Evolutionary conservation across 92 coral and sea anemone genomes (phyloP).

Genomic region (Porites divaricata): DNA sequence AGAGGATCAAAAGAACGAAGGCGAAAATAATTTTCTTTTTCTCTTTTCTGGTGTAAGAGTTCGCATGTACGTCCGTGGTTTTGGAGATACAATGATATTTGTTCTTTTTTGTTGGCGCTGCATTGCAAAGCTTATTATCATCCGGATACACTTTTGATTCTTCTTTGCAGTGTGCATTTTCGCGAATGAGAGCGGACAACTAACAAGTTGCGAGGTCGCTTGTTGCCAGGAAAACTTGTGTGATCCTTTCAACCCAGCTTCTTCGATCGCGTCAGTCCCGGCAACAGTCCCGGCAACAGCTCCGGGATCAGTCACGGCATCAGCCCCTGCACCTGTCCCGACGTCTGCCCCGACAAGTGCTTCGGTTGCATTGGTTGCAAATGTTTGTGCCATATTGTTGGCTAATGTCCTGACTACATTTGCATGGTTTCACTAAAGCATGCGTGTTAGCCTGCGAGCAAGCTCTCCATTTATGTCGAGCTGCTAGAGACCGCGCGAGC

Average conservation of each 20-base stretch:
- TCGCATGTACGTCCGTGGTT: too few species aligned
- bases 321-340: too few species aligned
- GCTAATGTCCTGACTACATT: not conserved
- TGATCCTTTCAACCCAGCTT: not conserved
- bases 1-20: too few species aligned
- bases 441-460: not conserved
- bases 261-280: too few species aligned
- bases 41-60: too few species aligned
- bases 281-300: too few species aligned
- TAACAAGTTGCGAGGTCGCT: conserved; percentile 32
- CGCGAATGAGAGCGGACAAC: conserved; percentile 22
- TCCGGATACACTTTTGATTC: not conserved
- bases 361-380: not conserved
- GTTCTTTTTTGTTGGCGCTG: not conserved
- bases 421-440: not conserved
- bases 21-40: too few species aligned
- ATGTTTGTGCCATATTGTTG: not conserved
- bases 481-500: too few species aligned
- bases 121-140: not conserved
- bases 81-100: too few species aligned
- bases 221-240: conserved; percentile 57
- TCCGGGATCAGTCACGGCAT: too few species aligned
- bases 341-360: not conserved
- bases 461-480: too few species aligned
- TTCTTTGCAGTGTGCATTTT: conserved; percentile 1